Evolutionary conservation across 2,113 vertebrate species (phyloP), one percentile per base, ranked within the genome.

Genomic region (Hydrolagus affinis): DNA sequence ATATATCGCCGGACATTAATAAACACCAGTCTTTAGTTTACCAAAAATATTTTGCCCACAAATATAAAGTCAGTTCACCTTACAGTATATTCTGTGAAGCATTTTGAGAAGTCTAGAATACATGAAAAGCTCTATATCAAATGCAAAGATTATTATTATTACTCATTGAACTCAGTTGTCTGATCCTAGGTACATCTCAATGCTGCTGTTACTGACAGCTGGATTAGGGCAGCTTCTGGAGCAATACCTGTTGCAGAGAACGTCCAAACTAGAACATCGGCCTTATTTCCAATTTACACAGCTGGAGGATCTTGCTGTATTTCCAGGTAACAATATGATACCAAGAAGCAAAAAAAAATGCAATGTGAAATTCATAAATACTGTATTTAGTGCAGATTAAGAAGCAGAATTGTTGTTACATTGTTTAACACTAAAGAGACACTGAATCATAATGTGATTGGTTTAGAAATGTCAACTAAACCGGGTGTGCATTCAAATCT

Each of bases 141-240:
- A n/a, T n/a, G n/a, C n/a, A n/a, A n/a, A n/a, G n/a, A n/a, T n/a
- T n/a, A n/a, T n/a, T n/a, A n/a, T n/a, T n/a, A n/a, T n/a, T n/a
- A 10, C 11, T 64, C 23, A 28, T 25, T 70, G 71, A 1, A 6
- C 44, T 59, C 32, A 23, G 28, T 59, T 32, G 15, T 69, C 71
- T 59, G 14, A 75, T 85, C 11, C 85, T 85, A 95, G 94, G 44
- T 95, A 94, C 62, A 93, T 91, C 77, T 92, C 94, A 44, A 87
- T 88, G 89, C 85, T 95, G 90, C 14, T 94, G 17, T 69, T 94
- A 87, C 66, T 95, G 87, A 90, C 89, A 15, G 92, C 85, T 70
- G 93, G 94, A 32, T 44, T 95, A 87, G 94, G 94, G 8, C 94
- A 94, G 85, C 87, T 92, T 64, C 87, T 95, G 71, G 59, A 87